Base-by-base conservation (phyloP, 2,888 invertebrate genomes). In the Phalera bucephala region DNA sequence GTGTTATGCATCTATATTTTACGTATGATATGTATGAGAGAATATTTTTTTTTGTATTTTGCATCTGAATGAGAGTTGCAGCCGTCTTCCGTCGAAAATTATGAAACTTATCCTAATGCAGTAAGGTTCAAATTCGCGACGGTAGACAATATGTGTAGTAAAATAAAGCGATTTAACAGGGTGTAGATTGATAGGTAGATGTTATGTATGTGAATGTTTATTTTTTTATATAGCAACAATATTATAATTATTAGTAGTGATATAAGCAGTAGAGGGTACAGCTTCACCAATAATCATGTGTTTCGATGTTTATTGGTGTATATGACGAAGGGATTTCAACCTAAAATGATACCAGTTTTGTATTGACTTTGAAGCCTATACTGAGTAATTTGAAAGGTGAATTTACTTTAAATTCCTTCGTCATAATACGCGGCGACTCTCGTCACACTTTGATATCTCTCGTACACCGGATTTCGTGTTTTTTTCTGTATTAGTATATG, bases 151-250 rank as follows among this genome's bases (percentile, higher is more conserved):
- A 45, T 42, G 36, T 52, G 49, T 58, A 45, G 52, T 39, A 29
- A 44, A 37, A 7, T 46, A 47, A 50, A 54, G 48, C 46, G 39
- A 58, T 43, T 53, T 61, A 62, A 63, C 55, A 41, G 52, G 47
- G 64, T 62, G 81, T 81, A 81, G 82, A 79, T 73, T 64, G 72
- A 72, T 75, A 86, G 86, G 86, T 86, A 87, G 87, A 85, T 86
- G 85, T 85, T 86, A 84, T 84, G 83, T 80, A 84, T 85, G 84
- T 81, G 68, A 65, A 80, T 80, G 79, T 80, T 79, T 56, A 51
- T 39, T 46, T 62, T 55, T 58, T 48, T 50, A 52, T 64, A 60
- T 57, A 61, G 63, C 54, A 54, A 45, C 54, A 58, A 54, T 64
- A 55, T 55, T 58, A 57, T 54, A 31, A 41, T 52, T 46, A 51